Conservation (phyloP, 2,888 invertebrate species). For the Furcula furcula region DNA sequence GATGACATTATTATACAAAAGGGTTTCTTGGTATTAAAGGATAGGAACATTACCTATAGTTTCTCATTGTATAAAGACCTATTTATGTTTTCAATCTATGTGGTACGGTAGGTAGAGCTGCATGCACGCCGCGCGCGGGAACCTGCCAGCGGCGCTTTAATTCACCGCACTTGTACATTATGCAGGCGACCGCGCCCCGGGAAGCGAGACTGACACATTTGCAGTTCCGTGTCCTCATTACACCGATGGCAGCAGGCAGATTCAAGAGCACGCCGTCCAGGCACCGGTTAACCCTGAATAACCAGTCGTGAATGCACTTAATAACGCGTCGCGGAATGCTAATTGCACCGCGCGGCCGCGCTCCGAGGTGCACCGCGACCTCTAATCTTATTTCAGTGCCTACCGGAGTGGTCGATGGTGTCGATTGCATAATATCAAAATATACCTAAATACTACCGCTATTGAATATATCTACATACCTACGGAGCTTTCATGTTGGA, state of each 20-base stretch:
- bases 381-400: no score
- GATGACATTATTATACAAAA: no score
- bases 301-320: conserved; percentile 20
- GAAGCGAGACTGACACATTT: conserved; percentile 33
- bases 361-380: no score
- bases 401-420: no score
- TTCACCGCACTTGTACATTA: conserved; percentile 30
- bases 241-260: conserved; percentile 30
- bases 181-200: conserved; percentile 9
- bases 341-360: no score
- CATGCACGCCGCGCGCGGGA: conserved; percentile 3
- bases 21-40: no score
- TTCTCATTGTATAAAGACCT: neutral
- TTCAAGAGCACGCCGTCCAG: conserved; percentile 28
- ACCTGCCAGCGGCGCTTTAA: conserved; percentile 12
- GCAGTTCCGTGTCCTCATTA: conserved; percentile 37
- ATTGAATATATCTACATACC: no score
- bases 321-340: conserved; percentile 17
- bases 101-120: conserved; percentile 1
- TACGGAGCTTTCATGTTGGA: no score
- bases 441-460: no score
- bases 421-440: no score
- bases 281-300: conserved; percentile 27
- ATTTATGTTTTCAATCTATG: conserved; percentile 5
- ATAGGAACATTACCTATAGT: no score